Percentiles rank a stretch among this genome's conserved stretches.
phyloP scores from a whole-genome alignment of 2,888 invertebrate genomes.

The Hirtodrosophila duncani region DNA sequence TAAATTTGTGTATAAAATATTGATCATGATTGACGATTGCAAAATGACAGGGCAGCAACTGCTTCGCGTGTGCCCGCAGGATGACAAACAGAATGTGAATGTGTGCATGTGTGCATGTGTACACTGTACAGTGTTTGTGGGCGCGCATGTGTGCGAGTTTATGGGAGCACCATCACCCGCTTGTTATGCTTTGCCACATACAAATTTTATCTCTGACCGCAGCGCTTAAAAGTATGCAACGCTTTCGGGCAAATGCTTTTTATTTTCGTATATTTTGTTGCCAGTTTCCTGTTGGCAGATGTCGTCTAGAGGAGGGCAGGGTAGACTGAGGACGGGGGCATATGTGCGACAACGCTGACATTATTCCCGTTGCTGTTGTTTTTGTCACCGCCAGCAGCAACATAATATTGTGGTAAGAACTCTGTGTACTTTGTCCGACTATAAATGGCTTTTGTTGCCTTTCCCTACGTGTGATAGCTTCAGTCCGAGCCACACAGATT shows the following conservation, averaged over 20 bases:
- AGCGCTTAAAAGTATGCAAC: slow-evolving; percentile 36
- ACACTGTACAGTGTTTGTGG: slow-evolving; percentile 22
- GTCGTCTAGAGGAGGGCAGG: too few species aligned
- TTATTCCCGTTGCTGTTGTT: too few species aligned
- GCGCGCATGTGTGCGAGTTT: slow-evolving; percentile 36
- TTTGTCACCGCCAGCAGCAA: too few species aligned
- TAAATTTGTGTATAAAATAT: slow-evolving; percentile 62
- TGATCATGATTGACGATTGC: slow-evolving; percentile 55
- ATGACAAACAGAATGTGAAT: slow-evolving; percentile 31
- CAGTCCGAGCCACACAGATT: not conserved
- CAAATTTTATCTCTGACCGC: slow-evolving; percentile 37
- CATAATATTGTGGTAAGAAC: too few species aligned
- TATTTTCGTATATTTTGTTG: too few species aligned
- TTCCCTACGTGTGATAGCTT: not conserved
- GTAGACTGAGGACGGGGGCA: too few species aligned
- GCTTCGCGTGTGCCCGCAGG: slow-evolving; percentile 33
- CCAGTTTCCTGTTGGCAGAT: too few species aligned
- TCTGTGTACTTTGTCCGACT: too few species aligned
- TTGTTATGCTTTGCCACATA: slow-evolving; percentile 25
- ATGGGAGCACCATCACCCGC: slow-evolving; percentile 38
- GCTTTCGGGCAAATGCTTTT: slow-evolving; percentile 19
- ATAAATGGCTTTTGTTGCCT: too few species aligned
- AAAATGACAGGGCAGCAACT: slow-evolving; percentile 1
- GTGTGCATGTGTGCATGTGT: slow-evolving; percentile 22
- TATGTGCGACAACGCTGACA: too few species aligned